Percentiles rank a stretch among this genome's conserved stretches.
phyloP scores from a whole-genome alignment of 2,113 vertebrate species.

The Dissostichus mawsoni region DNA sequence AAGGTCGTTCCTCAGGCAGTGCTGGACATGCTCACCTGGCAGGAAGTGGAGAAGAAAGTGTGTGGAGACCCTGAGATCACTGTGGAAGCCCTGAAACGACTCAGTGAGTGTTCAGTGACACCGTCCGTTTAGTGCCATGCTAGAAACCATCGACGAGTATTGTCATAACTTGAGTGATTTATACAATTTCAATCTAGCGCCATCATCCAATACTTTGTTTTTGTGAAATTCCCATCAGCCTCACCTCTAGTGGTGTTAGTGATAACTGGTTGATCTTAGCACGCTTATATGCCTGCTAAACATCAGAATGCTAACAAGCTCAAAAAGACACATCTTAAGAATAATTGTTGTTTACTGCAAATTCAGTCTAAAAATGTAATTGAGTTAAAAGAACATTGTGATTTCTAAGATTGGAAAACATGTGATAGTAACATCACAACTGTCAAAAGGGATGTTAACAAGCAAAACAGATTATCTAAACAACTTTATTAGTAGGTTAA shows the following conservation, averaged over 20 bases:
- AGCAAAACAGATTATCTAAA: background rate
- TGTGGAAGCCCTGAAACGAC: constrained; percentile 95
- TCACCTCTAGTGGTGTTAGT: background rate
- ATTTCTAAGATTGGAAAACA: background rate
- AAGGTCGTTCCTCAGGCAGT: constrained; percentile 98
- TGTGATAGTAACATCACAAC: background rate
- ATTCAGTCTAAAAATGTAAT: background rate
- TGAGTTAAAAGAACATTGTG: background rate
- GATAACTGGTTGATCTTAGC: background rate
- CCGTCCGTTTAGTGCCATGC: too few relatives aligned
- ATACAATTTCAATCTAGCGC: background rate
- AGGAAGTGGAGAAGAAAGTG: constrained; percentile 97
- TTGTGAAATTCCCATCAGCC: too few relatives aligned
- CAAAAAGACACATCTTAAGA: too few relatives aligned
- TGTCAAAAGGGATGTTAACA: background rate
- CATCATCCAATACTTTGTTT: background rate
- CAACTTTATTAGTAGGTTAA: background rate
- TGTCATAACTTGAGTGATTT: too few relatives aligned
- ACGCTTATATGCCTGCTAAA: background rate
- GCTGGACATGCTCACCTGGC: constrained; percentile 96
- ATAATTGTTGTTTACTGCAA: background rate
- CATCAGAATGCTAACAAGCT: background rate
- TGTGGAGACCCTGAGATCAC: constrained; percentile 97
- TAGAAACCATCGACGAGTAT: too few relatives aligned
- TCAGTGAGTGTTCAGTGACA: constrained; percentile 79